These are phyloP conservation scores for Agrochola lychnidis DNA, from an alignment of 2,888 invertebrate species.

Conservation along the genomic window DNA sequence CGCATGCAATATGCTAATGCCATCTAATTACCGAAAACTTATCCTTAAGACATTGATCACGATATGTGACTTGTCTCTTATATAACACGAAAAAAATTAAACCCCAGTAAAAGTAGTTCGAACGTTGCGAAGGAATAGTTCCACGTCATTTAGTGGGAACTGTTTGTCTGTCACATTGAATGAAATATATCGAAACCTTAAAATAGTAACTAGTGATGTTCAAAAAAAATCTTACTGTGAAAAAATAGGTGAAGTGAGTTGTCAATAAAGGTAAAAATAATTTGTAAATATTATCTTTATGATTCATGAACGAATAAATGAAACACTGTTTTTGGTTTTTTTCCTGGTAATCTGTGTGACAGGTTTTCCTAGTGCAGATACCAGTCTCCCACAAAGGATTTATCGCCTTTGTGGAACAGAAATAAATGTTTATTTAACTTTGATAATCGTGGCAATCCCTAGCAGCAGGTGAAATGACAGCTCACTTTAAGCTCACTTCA, in stretches of 20 bases:
- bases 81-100: constrained; percentile 76
- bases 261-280: no score
- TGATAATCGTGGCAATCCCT: not conserved
- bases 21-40: constrained; percentile 86
- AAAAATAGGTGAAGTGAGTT: not conserved
- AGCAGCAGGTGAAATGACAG: not conserved
- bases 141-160: constrained; percentile 61
- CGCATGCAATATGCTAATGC: constrained; percentile 85
- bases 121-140: constrained; percentile 73
- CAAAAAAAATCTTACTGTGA: not conserved
- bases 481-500: not conserved
- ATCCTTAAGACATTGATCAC: constrained; percentile 87
- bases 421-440: no score
- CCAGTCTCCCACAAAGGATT: no score
- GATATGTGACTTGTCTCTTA: constrained; percentile 82
- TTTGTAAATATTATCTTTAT: no score
- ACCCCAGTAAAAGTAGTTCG: constrained; percentile 79
- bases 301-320: no score
- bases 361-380: no score
- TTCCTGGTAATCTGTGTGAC: no score
- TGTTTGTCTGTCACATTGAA: constrained; percentile 46
- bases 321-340: no score
- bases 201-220: not conserved
- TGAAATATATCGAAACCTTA: not conserved
- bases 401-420: no score